Conservation (phyloP, 1,140 invertebrate species). For the Acromyrmex echinatior region DNA sequence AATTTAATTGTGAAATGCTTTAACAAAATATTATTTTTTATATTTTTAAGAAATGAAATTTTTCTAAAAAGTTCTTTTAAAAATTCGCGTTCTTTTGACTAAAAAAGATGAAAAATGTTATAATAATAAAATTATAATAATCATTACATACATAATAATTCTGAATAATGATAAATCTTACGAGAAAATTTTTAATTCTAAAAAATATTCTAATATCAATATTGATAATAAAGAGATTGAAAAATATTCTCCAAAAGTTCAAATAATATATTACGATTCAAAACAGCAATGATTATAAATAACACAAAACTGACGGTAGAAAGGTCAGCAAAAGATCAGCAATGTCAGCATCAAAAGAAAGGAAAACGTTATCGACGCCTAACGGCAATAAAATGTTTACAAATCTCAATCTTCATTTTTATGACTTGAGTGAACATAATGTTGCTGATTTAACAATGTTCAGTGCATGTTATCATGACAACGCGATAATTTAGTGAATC, state of each 20-base stretch:
- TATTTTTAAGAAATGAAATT: neutral
- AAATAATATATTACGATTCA: neutral
- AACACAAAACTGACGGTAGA: neutral
- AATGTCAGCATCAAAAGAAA: neutral
- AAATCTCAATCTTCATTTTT: conserved; percentile 25
- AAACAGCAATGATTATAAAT: neutral
- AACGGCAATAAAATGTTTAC: neutral
- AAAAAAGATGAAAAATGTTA: neutral
- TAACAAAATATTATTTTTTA: neutral
- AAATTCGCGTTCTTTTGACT: neutral
- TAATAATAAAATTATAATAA: neutral
- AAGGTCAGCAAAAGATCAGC: neutral
- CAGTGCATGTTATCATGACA: conserved; percentile 7
- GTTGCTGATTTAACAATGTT: neutral
- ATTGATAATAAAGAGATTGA: neutral
- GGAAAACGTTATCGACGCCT: neutral
- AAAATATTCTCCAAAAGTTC: neutral
- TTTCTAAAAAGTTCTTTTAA: neutral
- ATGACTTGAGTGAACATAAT: neutral
- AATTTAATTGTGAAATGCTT: neutral
- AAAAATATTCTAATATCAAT: neutral
- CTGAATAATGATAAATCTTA: neutral
- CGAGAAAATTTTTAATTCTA: neutral
- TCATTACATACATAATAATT: neutral
- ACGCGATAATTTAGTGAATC: conserved; percentile 27